phyloP scores from a whole-genome alignment of 2,113 vertebrate species.

The Cephalopterus ornatus region DNA sequence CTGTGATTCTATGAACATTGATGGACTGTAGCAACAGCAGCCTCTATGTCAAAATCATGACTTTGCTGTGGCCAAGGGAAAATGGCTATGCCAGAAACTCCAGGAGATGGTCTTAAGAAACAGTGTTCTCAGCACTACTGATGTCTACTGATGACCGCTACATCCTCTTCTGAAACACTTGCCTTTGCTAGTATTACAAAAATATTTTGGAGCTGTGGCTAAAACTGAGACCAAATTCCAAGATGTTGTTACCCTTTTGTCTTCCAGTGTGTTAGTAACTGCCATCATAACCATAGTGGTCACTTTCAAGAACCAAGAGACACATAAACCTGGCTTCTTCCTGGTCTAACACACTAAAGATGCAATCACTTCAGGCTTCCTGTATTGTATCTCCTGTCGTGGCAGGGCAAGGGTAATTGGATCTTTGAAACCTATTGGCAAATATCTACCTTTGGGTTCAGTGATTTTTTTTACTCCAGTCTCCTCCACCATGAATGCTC shows the following conservation, averaged over 20 bases:
- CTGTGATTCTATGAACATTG: too few species aligned
- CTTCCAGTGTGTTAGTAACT: background rate
- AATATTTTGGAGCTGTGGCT: background rate
- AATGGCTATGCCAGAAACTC: background rate
- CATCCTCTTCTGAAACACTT: background rate
- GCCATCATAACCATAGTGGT: background rate
- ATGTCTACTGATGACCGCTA: background rate
- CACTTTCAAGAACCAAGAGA: background rate
- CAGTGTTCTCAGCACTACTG: background rate
- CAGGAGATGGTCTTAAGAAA: background rate
- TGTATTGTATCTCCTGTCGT: background rate
- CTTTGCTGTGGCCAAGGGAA: background rate
- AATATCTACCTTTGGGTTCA: background rate
- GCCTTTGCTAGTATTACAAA: background rate
- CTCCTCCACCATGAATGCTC: background rate
- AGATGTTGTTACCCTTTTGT: background rate
- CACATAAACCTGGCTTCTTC: background rate
- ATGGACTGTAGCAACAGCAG: background rate
- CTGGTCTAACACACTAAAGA: background rate
- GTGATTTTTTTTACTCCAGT: background rate
- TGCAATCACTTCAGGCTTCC: background rate
- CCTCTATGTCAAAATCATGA: background rate
- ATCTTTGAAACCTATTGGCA: background rate
- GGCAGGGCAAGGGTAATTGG: background rate
- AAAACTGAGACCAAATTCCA: background rate